Conservation (phyloP, 1,140 invertebrate genomes). For the Brachionus angularis region DNA sequence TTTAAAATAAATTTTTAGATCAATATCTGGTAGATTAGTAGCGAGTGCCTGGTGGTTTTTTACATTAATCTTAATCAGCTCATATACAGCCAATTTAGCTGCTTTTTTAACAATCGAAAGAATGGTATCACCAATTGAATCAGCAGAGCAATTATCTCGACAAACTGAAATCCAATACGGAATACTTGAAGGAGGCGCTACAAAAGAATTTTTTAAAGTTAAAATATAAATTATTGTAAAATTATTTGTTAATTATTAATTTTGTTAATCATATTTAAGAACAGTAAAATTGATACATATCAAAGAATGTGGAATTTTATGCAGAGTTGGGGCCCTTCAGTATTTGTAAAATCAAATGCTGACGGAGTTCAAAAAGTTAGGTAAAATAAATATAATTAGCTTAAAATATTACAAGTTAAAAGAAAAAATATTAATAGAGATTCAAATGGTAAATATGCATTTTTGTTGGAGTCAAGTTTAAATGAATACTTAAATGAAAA, state of each 20-base stretch:
- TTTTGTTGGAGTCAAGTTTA: slow-evolving; percentile 84
- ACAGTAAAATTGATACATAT: slow-evolving; percentile 81
- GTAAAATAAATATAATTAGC: neutral
- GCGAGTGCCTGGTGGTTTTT: slow-evolving; percentile 58
- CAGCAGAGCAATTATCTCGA: slow-evolving; percentile 51
- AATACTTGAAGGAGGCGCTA: slow-evolving; percentile 50
- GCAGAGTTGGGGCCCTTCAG: slow-evolving; percentile 51
- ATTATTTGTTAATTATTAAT: neutral
- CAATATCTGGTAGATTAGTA: slow-evolving; percentile 56
- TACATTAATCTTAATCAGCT: slow-evolving; percentile 57
- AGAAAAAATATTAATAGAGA: neutral
- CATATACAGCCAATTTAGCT: slow-evolving; percentile 57
- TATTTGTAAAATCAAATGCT: slow-evolving; percentile 82
- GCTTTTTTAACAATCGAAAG: slow-evolving; percentile 56
- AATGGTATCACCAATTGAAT: slow-evolving; percentile 54
- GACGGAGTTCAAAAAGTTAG: slow-evolving; percentile 76
- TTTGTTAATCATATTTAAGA: slow-evolving; percentile 60
- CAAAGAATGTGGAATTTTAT: slow-evolving; percentile 88
- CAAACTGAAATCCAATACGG: slow-evolving; percentile 57
- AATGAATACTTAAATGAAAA: slow-evolving; percentile 89
- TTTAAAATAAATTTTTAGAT: slow-evolving; percentile 43
- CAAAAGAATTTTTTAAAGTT: slow-evolving; percentile 53
- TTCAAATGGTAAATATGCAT: slow-evolving; percentile 75
- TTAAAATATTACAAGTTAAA: neutral
- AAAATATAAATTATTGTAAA: slow-evolving; percentile 52